Evolutionary conservation across 2,888 invertebrate genomes (phyloP), one percentile per base, ranked within the genome.

Genomic region (Tipula confusa): DNA sequence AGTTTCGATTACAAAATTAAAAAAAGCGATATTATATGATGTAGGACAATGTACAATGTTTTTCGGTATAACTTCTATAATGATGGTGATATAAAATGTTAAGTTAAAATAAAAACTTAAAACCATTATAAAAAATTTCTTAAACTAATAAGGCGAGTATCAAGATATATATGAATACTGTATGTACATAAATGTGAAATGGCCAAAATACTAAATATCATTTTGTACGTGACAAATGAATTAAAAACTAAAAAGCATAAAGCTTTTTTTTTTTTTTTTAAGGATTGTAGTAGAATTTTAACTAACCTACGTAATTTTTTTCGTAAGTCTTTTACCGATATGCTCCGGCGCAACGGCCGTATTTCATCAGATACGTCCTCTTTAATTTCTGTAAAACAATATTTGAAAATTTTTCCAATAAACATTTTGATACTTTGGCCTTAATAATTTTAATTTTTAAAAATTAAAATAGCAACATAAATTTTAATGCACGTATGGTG

Each of bases 281-380:
- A 33, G 33, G 7, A 33, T 9, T 33, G 6, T 33, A 33, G 6
- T 33, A 6, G 6, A 33, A 36, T 36, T 36, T 36, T 15, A 64
- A 64, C 64, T 64, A 64, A 64, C 64, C 64, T 64, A 64, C 64
- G 18, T 24, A 64, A 24, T 64, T 64, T 64, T 64, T 64, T 64
- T 24, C 64, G 64, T 24, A 64, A 64, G 5, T 64, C 64, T 64
- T 64, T 64, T 64, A 64, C 64, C 64, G 64, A 64, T 9, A 64
- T 2, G 64, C 64, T 64, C 24, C 64, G 64, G 0, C 11, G 18
- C 11, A 64, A 64, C 64, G 64, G 64, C 9, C 11, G 18, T 18
- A 64, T 9, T 2, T 64, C 64, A 64, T 24, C 64, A 9, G 2
- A 64, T 9, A 24, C 24, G 64, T 64, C 64, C 1, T 64, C 48